Percentiles rank a stretch among this genome's conserved stretches.
These are phyloP conservation scores for Platynereis dumerilii DNA, from an alignment of 2,888 invertebrate genomes.

Conservation along the genomic window DNA sequence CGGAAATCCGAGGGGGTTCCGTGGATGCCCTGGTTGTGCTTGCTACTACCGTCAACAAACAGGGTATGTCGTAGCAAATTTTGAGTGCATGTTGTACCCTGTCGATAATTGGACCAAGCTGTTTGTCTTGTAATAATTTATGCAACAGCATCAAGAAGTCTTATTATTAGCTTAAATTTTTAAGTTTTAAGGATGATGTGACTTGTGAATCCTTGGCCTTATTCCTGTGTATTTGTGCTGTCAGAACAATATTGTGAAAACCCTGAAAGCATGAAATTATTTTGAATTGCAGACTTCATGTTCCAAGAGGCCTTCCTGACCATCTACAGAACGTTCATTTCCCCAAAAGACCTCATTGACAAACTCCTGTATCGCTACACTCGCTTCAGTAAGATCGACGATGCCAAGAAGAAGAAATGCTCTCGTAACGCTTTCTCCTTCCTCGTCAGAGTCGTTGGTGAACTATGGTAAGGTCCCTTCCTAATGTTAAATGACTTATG, in stretches of 20 bases:
- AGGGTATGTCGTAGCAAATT: constrained; percentile 56
- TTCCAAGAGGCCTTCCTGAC: constrained; percentile 98
- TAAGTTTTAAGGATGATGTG: too few species aligned
- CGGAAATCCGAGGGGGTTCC: constrained; percentile 77
- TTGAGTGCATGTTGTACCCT: not conserved
- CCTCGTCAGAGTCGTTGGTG: constrained; percentile 91
- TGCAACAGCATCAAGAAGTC: too few species aligned
- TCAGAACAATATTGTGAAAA: too few species aligned
- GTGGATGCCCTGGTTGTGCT: constrained; percentile 94
- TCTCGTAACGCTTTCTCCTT: constrained; percentile 89
- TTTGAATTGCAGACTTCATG: constrained; percentile 72
- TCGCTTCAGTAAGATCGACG: constrained; percentile 71
- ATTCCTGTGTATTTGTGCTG: too few species aligned
- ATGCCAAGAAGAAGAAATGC: constrained; percentile 69
- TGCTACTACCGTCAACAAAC: constrained; percentile 93
- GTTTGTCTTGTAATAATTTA: not conserved
- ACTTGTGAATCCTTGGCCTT: too few species aligned
- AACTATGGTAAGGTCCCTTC: constrained; percentile 93
- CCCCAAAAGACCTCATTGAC: constrained; percentile 83
- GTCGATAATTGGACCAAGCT: not conserved
- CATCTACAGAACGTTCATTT: constrained; percentile 94
- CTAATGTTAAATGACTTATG: too few species aligned
- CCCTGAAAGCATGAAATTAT: too few species aligned
- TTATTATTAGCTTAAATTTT: too few species aligned
- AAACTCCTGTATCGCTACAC: constrained; percentile 83